Base-by-base conservation (phyloP, 2,113 vertebrate species). In the Oxyruncus cristatus region DNA sequence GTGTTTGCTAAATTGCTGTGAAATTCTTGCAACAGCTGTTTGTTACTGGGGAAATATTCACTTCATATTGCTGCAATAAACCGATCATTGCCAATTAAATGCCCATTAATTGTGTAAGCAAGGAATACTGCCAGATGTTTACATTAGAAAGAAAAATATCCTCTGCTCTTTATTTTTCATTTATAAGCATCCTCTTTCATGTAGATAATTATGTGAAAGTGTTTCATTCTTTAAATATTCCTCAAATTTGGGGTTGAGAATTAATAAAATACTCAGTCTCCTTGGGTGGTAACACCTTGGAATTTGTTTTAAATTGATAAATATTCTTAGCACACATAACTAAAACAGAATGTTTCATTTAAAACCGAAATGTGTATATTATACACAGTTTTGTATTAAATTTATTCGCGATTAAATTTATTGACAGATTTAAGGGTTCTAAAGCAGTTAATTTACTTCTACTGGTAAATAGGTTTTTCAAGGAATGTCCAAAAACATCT, bases 31-130 rank as follows among this genome's bases (percentile, higher is more conserved):
- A 99, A 98, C 99, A 99, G 98, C 99, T 99, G 99, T 98, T 98
- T 99, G 96, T 99, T 99, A 98, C 98, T 98, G 97, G 98, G 98
- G 98, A 98, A 99, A 98, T 98, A 98, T 98, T 98, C 97, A 96
- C 98, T 98, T 99, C 98, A 98, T 98, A 99, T 98, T 98, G 98
- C 98, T 98, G 98, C 98, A 99, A 98, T 99, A 99, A 99, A 99
- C 98, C 98, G 98, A 99, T 99, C 98, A 99, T 99, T 98, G 98
- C 98, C 99, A 99, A 99, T 99, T 99, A 99, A 99, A 99, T 99
- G 98, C 98, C 99, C 98, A 99, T 99, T 99, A 99, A 99, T 99
- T 99, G 98, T 98, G 98, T 98, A 99, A 99, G 98, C 98, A 99
- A 98, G 98, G 98, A 98, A 98, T 98, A 98, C 98, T 98, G 98